Base-by-base conservation (phyloP, 2,113 vertebrate species). In the Strix uralensis region DNA sequence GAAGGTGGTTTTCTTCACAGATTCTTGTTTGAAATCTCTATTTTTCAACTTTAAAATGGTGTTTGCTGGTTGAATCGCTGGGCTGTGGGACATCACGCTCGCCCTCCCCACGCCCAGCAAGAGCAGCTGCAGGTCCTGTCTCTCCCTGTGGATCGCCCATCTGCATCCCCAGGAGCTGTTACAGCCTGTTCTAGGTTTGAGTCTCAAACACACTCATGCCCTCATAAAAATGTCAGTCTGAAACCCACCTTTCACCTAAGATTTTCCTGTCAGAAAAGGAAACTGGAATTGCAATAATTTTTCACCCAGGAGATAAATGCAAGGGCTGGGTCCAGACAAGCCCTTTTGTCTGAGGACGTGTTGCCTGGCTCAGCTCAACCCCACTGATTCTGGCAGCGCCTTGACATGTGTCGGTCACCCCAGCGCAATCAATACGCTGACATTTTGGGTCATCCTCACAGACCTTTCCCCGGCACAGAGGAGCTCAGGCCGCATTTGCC, bases 61-160 rank as follows among this genome's bases (percentile, higher is more conserved):
- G 7, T 70, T 80, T 82, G 21, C 40, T 47, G 36, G 11, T 61
- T 22, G 15, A 49, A 44, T 22, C 2, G 1, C 23, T 40, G 40
- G 67, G 46, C 69, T 61, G 32, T 58, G 73, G 15, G 58, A 49
- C 62, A 55, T n/a, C 34, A 22, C 1, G 0, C 3, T 67, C 21
- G 19, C 63, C 11, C 16, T 40, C 26, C 14, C 42, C 71, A 27
- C 0, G 10, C 52, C 46, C 1, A 0, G 27, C 51, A 27, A 57
- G 36, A 55, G 32, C 54, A 34, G 29, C 38, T 44, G 30, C 30
- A 22, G 62, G 61, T 67, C 61, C 58, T 38, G 19, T 44, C 47
- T 49, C 15, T 86, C 38, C 63, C 22, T 27, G 15, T 7, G 61
- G 26, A n/a, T 5, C 6, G 36, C 9, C 16, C 61, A 23, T 40